Evolutionary conservation across 2,888 invertebrate genomes (phyloP).

Genomic region (Cyrtodaria siliqua): DNA sequence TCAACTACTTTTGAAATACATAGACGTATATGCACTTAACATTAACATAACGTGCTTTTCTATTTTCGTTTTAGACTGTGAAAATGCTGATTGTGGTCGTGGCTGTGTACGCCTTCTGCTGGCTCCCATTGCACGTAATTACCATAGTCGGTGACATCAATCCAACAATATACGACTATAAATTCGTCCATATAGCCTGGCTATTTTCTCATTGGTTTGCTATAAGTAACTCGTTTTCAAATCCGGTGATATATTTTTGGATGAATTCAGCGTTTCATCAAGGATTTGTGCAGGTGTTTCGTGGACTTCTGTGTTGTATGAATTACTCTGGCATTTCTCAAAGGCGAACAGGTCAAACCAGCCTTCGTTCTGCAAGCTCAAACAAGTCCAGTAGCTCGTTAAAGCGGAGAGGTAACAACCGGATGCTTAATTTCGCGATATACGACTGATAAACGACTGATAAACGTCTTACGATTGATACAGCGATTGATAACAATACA

Average conservation of each 20-base stretch:
- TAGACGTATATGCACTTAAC: too few species aligned
- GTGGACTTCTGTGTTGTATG: slow-evolving; percentile 10
- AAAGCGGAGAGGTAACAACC: too few species aligned
- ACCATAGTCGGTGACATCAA: slow-evolving; percentile 90
- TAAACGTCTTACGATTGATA: too few species aligned
- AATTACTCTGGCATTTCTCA: not conserved
- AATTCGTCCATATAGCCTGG: slow-evolving; percentile 72
- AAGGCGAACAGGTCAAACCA: slow-evolving; percentile 9
- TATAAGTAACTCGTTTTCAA: slow-evolving; percentile 98
- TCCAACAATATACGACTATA: slow-evolving; percentile 60
- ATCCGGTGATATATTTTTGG: slow-evolving; percentile 98
- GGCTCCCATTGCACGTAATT: slow-evolving; percentile 97
- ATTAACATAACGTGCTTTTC: too few species aligned
- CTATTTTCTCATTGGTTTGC: slow-evolving; percentile 91
- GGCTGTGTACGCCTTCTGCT: slow-evolving; percentile 96
- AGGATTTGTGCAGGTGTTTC: slow-evolving; percentile 43
- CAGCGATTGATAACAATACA: too few species aligned
- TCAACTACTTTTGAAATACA: too few species aligned
- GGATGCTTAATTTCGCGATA: too few species aligned
- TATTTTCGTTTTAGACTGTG: slow-evolving; percentile 86
- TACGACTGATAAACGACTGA: too few species aligned
- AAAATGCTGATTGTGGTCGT: slow-evolving; percentile 96
- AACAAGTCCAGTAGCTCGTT: slow-evolving; percentile 16
- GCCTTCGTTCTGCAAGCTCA: slow-evolving; percentile 13
- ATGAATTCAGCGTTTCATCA: slow-evolving; percentile 92